Conservation (phyloP, 2,888 invertebrate genomes). For the Periphyllus acericola region DNA sequence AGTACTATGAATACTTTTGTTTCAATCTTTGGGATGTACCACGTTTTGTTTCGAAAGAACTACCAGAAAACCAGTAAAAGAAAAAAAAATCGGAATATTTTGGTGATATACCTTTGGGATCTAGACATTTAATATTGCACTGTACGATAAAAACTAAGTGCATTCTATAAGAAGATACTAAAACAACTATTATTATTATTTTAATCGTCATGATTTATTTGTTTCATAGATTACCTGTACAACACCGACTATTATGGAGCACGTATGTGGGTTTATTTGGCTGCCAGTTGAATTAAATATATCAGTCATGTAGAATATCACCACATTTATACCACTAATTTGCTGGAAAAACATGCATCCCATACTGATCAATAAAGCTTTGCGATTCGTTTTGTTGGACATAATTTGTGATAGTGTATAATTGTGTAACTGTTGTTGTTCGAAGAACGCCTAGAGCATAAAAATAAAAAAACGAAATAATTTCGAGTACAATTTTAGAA, state of each 20-base stretch:
- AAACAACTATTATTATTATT: too few species aligned
- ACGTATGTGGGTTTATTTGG: constrained; percentile 73
- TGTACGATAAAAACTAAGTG: too few species aligned
- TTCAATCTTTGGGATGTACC: too few species aligned
- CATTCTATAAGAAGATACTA: too few species aligned
- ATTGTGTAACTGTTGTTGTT: constrained; percentile 65
- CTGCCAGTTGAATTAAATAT: constrained; percentile 82
- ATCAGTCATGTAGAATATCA: constrained; percentile 82
- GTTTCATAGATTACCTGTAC: constrained; percentile 74
- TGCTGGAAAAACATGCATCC: constrained; percentile 90
- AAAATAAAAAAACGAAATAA: neutral
- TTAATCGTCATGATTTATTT: neutral
- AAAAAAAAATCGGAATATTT: too few species aligned
- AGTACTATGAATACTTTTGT: too few species aligned
- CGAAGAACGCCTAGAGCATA: constrained; percentile 32
- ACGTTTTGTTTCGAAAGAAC: too few species aligned
- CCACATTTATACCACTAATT: constrained; percentile 84
- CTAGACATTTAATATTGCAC: too few species aligned
- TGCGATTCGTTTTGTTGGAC: constrained; percentile 73
- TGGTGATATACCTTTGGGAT: too few species aligned
- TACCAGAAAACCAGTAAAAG: too few species aligned
- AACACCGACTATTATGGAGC: constrained; percentile 82
- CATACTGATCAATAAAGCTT: constrained; percentile 79
- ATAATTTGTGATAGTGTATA: constrained; percentile 71
- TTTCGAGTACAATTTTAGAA: neutral